phyloP scores from a whole-genome alignment of 2,888 invertebrate genomes.

The Drosophila colorata region DNA sequence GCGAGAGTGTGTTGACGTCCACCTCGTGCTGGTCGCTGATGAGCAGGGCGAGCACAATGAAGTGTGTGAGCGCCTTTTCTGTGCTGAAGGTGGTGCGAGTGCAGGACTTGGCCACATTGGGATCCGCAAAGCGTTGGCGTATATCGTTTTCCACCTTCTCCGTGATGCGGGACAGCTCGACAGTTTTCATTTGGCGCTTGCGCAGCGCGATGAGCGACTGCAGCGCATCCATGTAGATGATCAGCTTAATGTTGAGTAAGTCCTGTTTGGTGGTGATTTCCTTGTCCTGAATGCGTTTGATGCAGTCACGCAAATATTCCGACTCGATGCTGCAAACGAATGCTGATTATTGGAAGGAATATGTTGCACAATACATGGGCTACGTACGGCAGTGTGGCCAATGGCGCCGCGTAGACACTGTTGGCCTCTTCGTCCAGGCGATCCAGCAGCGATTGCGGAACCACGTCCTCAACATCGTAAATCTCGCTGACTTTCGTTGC shows the following conservation, averaged over 20 bases:
- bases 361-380: background rate
- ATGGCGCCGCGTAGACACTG: slow-evolving; percentile 64
- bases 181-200: slow-evolving; percentile 60
- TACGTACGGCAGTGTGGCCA: slow-evolving; percentile 81
- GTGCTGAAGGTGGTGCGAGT: slow-evolving; percentile 71
- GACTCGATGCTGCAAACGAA: slow-evolving; percentile 75
- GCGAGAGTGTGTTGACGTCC: slow-evolving; percentile 66
- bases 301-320: slow-evolving; percentile 68
- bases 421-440: slow-evolving; percentile 83
- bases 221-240: slow-evolving; percentile 83
- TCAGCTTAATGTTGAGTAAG: slow-evolving; percentile 75
- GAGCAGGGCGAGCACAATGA: slow-evolving; percentile 80
- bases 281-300: slow-evolving; percentile 67
- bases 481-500: slow-evolving; percentile 76
- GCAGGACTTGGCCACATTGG: slow-evolving; percentile 54
- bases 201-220: slow-evolving; percentile 74
- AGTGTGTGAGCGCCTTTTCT: slow-evolving; percentile 83
- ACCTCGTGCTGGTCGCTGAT: slow-evolving; percentile 76
- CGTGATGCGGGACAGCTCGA: slow-evolving; percentile 80
- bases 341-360: background rate
- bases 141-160: slow-evolving; percentile 84
- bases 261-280: slow-evolving; percentile 50
- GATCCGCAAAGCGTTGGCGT: slow-evolving; percentile 79
- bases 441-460: slow-evolving; percentile 74
- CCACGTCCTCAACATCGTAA: slow-evolving; percentile 77